phyloP scores from a whole-genome alignment of 1,140 invertebrate species.

The Bombus vancouverensis region DNA sequence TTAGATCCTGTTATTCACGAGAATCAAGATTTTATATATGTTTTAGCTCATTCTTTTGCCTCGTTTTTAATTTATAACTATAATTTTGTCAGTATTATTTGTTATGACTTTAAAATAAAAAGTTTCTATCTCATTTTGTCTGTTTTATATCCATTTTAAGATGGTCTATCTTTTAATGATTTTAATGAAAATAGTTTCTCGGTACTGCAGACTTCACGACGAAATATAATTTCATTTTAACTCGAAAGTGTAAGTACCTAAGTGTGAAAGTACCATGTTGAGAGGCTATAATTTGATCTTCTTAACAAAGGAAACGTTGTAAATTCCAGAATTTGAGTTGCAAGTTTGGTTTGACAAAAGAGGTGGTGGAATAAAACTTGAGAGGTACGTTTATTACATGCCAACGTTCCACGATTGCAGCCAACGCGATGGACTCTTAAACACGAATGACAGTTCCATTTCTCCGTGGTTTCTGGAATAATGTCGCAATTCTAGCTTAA shows the following conservation, averaged over 20 bases:
- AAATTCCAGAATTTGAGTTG: not conserved
- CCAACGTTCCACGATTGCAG: conserved; percentile 4
- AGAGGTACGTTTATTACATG: conserved; percentile 22
- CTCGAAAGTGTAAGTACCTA: too few relatives aligned
- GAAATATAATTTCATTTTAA: too few relatives aligned
- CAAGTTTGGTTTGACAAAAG: not conserved
- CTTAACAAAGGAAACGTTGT: not conserved
- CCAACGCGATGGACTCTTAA: conserved; percentile 25
- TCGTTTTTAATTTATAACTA: too few relatives aligned
- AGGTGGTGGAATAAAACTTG: not conserved
- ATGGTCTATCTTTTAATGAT: not conserved
- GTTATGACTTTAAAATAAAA: too few relatives aligned
- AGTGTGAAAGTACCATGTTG: too few relatives aligned
- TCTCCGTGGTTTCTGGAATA: not conserved
- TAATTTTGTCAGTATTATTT: too few relatives aligned
- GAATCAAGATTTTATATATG: not conserved
- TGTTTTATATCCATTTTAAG: not conserved
- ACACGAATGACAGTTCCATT: conserved; percentile 9
- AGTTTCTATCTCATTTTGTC: not conserved
- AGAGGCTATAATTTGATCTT: too few relatives aligned
- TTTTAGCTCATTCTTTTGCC: not conserved
- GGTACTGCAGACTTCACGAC: too few relatives aligned
- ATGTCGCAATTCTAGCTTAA: not conserved
- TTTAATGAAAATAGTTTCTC: too few relatives aligned
- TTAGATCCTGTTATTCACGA: not conserved